Conservation (phyloP, 2,888 invertebrate species). For the Drosophila koepferae region DNA sequence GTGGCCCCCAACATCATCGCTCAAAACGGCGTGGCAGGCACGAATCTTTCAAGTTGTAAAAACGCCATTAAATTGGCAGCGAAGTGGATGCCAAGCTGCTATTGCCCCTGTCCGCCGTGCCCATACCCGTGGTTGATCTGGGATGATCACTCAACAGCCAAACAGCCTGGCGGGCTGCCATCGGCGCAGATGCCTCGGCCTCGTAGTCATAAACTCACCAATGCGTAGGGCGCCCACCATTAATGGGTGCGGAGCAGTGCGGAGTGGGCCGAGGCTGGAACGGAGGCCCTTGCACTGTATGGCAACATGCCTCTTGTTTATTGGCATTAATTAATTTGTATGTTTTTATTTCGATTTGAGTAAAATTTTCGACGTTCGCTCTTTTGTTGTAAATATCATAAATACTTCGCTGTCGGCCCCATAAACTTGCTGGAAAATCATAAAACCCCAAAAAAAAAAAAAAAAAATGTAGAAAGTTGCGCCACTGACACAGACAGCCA, state of each 20-base stretch:
- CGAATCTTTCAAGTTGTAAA: constrained; percentile 84
- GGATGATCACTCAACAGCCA: constrained; percentile 66
- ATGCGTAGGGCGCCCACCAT: constrained; percentile 66
- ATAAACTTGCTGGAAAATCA: constrained; percentile 65
- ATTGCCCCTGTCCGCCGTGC: background rate
- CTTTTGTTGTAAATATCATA: constrained; percentile 76
- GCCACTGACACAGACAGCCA: constrained; percentile 20
- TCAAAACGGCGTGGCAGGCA: constrained; percentile 80
- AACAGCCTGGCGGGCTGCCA: constrained; percentile 47
- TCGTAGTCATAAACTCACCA: constrained; percentile 59
- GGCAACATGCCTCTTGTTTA: constrained; percentile 58
- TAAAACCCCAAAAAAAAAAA: constrained; percentile 55
- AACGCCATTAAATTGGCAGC: constrained; percentile 84
- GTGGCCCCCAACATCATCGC: constrained; percentile 70
- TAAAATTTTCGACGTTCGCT: constrained; percentile 48
- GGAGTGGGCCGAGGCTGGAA: background rate
- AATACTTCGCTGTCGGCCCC: constrained; percentile 66
- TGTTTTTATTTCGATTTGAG: constrained; percentile 77
- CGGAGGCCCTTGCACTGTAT: background rate
- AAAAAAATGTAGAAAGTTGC: constrained; percentile 63
- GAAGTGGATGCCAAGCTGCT: constrained; percentile 68
- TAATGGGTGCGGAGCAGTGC: constrained; percentile 46
- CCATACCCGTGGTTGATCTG: constrained; percentile 36
- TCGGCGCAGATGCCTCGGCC: constrained; percentile 31
- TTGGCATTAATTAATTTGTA: constrained; percentile 79